Evolutionary conservation across 2,888 invertebrate genomes (phyloP).

Genomic region (Calameuta filiformis): DNA sequence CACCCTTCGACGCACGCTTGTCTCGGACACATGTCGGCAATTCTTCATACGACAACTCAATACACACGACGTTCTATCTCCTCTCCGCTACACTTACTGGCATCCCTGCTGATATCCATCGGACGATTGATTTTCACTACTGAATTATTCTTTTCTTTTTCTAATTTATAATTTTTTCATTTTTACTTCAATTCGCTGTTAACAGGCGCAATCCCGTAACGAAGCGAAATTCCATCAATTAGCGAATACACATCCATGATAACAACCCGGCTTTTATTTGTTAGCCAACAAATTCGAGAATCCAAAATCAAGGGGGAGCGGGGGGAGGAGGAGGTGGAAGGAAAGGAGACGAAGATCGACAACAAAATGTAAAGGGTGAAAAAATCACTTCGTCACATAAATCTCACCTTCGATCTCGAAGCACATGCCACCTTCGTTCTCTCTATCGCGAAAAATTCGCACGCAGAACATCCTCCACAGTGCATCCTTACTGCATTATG

Average conservation of each 20-base stretch:
- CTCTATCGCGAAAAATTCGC: slow-evolving; percentile 41
- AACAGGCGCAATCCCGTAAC: neutral
- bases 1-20: slow-evolving; percentile 6
- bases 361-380: neutral
- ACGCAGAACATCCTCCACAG: slow-evolving; percentile 43
- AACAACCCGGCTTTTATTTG: neutral
- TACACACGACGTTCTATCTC: slow-evolving; percentile 17
- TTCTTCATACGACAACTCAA: slow-evolving; percentile 24
- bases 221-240: neutral
- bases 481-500: neutral
- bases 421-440: slow-evolving; percentile 29
- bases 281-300: neutral
- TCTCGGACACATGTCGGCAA: slow-evolving; percentile 24
- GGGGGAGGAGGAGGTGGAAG: too few relatives aligned
- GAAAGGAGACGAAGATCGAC: neutral
- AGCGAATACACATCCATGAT: neutral
- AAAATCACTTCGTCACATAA: neutral
- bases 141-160: neutral
- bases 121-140: neutral
- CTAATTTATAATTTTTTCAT: neutral
- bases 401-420: slow-evolving; percentile 39
- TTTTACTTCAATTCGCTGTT: neutral
- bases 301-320: neutral
- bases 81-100: neutral
- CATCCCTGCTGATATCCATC: neutral